Evolutionary conservation across 2,888 invertebrate genomes (phyloP).

Genomic region (Diarsia brunnea): DNA sequence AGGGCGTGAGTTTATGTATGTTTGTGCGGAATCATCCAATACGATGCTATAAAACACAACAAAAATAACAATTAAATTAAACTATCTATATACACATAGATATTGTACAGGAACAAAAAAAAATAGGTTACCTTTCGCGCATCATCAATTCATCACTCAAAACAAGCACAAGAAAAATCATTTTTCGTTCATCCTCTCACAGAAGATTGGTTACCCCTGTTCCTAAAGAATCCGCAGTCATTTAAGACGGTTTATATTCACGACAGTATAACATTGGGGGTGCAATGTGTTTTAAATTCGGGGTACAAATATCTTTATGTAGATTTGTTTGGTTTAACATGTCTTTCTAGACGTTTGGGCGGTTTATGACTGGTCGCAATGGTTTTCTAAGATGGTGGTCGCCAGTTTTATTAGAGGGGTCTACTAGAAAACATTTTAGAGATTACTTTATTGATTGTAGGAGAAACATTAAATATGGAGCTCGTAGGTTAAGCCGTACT

Average conservation of each 20-base stretch:
- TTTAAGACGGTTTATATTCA: constrained; percentile 79
- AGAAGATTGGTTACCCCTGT: constrained; percentile 28
- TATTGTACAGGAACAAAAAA: no score
- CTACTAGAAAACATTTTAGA: neutral
- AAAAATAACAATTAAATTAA: no score
- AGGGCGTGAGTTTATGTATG: no score
- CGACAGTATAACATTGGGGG: constrained; percentile 63
- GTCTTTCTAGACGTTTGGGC: constrained; percentile 40
- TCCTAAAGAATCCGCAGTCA: constrained; percentile 58
- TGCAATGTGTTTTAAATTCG: constrained; percentile 71
- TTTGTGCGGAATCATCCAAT: no score
- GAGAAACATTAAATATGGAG: no score
- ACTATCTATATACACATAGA: no score
- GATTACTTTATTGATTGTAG: neutral
- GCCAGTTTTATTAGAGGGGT: constrained; percentile 3
- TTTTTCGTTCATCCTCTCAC: no score
- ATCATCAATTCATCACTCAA: no score
- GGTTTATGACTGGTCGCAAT: constrained; percentile 34
- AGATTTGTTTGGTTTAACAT: constrained; percentile 70
- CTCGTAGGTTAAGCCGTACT: no score
- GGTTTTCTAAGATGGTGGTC: constrained; percentile 8
- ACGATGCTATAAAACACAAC: no score
- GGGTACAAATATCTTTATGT: constrained; percentile 68
- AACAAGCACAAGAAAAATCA: no score
- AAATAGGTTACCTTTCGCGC: no score